phyloP scores from a whole-genome alignment of 2,888 invertebrate genomes.

The Thereva nobilitata region DNA sequence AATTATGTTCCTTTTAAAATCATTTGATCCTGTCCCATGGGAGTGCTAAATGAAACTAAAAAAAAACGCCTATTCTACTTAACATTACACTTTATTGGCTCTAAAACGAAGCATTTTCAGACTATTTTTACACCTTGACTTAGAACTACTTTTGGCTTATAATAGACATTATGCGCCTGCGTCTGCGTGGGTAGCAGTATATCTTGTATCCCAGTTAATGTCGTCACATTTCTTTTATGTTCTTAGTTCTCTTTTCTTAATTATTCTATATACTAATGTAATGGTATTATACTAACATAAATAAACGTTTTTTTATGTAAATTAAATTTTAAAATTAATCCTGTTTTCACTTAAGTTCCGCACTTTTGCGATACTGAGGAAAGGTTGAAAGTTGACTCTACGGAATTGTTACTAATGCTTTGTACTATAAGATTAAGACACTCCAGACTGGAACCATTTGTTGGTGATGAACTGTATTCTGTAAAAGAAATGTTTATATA shows the following conservation, averaged over 20 bases:
- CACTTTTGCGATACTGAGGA: slow-evolving; percentile 55
- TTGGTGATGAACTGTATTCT: slow-evolving; percentile 57
- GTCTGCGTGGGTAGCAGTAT: slow-evolving; percentile 10
- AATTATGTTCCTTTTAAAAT: slow-evolving; percentile 28
- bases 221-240: background rate
- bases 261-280: no score
- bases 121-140: slow-evolving; percentile 39
- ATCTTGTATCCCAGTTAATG: slow-evolving; percentile 17
- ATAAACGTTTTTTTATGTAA: background rate
- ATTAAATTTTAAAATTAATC: background rate
- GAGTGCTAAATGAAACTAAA: slow-evolving; percentile 34
- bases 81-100: slow-evolving; percentile 38
- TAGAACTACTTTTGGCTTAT: slow-evolving; percentile 25
- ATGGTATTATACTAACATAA: background rate
- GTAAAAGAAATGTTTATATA: slow-evolving; percentile 46
- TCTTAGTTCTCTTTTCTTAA: background rate
- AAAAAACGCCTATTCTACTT: slow-evolving; percentile 34
- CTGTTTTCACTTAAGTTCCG: slow-evolving; percentile 47
- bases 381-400: slow-evolving; percentile 23
- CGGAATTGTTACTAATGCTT: slow-evolving; percentile 61
- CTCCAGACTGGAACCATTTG: slow-evolving; percentile 66
- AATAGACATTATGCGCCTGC: slow-evolving; percentile 25
- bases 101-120: slow-evolving; percentile 23
- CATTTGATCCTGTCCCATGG: slow-evolving; percentile 18
- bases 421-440: slow-evolving; percentile 73